Evolutionary conservation across 2,888 invertebrate species (phyloP).

Genomic region (Lithophane socia): DNA sequence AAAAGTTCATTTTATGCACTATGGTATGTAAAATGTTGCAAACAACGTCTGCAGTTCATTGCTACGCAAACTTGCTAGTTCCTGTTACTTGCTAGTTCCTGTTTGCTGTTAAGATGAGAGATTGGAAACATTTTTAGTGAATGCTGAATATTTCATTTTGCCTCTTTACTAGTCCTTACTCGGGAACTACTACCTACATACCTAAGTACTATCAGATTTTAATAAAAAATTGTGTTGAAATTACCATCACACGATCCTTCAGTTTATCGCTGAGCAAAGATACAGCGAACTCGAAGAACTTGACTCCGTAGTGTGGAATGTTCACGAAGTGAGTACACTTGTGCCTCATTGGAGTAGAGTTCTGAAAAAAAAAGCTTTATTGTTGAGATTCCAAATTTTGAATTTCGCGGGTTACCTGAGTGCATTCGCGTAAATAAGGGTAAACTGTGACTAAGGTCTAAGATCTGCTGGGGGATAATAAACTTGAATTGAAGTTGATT

Average conservation of each 20-base stretch:
- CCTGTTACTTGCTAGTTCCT: background rate
- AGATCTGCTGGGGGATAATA: too few relatives aligned
- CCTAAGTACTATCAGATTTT: background rate
- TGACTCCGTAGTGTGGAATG: slow-evolving; percentile 95
- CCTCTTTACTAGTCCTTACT: background rate
- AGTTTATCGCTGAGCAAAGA: slow-evolving; percentile 96
- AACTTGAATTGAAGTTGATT: too few relatives aligned
- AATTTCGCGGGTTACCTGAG: background rate
- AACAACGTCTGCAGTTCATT: background rate
- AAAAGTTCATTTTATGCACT: background rate
- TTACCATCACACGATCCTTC: slow-evolving; percentile 94
- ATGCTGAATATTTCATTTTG: too few relatives aligned
- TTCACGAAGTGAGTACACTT: slow-evolving; percentile 97
- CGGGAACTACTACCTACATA: background rate
- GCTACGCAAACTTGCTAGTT: background rate
- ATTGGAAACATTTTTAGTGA: background rate
- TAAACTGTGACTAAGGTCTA: too few relatives aligned
- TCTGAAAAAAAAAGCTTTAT: slow-evolving; percentile 88
- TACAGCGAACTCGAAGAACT: slow-evolving; percentile 95
- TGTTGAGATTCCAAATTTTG: background rate
- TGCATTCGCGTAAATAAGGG: background rate
- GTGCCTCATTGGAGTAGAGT: slow-evolving; percentile 97
- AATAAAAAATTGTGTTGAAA: slow-evolving; percentile 51
- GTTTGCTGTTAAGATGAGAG: background rate
- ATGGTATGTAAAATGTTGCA: slow-evolving; percentile 9